These are phyloP conservation scores for Drosophila persimilis DNA, from an alignment of 1,140 invertebrate genomes.

Conservation along the genomic window DNA sequence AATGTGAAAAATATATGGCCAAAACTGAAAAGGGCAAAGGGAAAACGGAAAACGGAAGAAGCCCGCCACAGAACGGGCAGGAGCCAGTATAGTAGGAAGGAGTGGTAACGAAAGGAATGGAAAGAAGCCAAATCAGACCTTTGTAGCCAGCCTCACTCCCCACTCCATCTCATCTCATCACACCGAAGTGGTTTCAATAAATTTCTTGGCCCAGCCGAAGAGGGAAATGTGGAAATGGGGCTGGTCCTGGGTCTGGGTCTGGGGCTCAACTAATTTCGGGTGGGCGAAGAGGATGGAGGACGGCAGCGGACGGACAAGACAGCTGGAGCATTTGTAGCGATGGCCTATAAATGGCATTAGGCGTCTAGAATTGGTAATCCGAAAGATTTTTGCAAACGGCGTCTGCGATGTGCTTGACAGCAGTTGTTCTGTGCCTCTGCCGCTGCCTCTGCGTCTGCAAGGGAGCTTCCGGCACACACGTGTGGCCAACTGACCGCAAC, in stretches of 20 bases:
- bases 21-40: conserved; percentile 67
- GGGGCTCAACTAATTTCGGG: conserved; percentile 68
- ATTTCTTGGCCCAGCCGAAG: conserved; percentile 51
- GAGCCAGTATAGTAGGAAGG: conserved; percentile 4
- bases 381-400: conserved; percentile 73
- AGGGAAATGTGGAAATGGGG: neutral
- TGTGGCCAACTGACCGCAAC: conserved; percentile 70
- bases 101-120: conserved; percentile 11
- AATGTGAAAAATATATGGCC: conserved; percentile 82
- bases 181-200: conserved; percentile 64
- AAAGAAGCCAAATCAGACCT: conserved; percentile 55
- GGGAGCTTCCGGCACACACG: conserved; percentile 57
- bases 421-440: conserved; percentile 10
- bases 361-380: conserved; percentile 82
- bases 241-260: conserved; percentile 3
- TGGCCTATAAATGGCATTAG: conserved; percentile 80
- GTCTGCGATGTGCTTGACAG: conserved; percentile 39
- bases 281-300: neutral
- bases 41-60: conserved; percentile 67
- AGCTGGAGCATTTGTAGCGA: conserved; percentile 80
- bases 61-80: conserved; percentile 25
- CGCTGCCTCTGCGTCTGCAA: neutral
- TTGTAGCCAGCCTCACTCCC: neutral
- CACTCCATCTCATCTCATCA: conserved; percentile 3
- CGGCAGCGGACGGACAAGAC: conserved; percentile 24